Base-by-base conservation (phyloP, 2,113 vertebrate genomes). In the Cercopithecus mona region DNA sequence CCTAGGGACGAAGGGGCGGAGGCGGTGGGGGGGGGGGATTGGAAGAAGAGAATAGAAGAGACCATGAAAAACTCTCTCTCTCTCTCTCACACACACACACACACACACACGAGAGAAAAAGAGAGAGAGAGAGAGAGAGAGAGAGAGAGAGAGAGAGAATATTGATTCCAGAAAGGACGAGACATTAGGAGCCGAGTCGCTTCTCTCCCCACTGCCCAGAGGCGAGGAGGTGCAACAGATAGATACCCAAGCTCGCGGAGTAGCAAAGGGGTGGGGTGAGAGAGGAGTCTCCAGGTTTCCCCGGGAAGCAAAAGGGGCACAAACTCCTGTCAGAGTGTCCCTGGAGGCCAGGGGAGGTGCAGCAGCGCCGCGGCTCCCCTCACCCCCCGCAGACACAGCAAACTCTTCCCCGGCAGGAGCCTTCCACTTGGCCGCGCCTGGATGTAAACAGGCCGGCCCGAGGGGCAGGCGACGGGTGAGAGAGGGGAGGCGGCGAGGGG, bases 321-420 rank as follows among this genome's bases (percentile, higher is more conserved):
- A 94, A 97, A 98, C 96, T 97, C 97, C 70, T 25, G 45, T 22
- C 61, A 11, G 84, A 84, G 96, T 88, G 72, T 78, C 59, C 61
- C 59, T 2, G 32, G 18, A 61, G 78, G 91, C 61, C 6, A 48
- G 50, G 22, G 38, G 10, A 43, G 81, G 38, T 43, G 57, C 38
- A 80, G 64, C 68, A 1, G 9, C 57, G 18, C 48, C 8, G 12
- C 40, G 72, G 72, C 10, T 11, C 32, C 50, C 55, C 35, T 64
- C 85, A 48, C 27, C 25, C 11, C 25, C 52, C 73, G 40, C 5
- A 2, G 48, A 38, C 45, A 78, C 75, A 57, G 93, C 68, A 96
- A 98, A 98, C 97, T 97, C 96, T 97, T 94, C 59, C 93, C 45
- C 0, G 30, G 70, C 66, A 55, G 59, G 52, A 88, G 76, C 95